phyloP scores from a whole-genome alignment of 1,140 invertebrate species.

The Andrena cerasifolii region DNA sequence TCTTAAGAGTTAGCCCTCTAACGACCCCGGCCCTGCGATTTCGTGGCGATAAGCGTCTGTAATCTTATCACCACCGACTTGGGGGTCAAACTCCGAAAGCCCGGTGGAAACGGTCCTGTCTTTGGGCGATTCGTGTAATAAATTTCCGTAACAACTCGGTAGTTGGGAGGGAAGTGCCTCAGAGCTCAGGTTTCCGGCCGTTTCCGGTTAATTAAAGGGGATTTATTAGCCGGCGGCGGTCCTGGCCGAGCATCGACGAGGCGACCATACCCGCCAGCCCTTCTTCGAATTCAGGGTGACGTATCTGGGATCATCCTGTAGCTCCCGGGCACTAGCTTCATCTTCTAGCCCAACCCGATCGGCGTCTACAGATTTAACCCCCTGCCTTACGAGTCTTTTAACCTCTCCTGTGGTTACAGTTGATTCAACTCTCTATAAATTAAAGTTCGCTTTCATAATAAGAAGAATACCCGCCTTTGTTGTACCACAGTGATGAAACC shows the following conservation, averaged over 20 bases:
- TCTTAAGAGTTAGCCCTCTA: not conserved
- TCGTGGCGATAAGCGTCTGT: too few relatives aligned
- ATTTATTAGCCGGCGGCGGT: slow-evolving; percentile 39
- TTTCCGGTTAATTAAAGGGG: slow-evolving; percentile 46
- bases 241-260: not conserved
- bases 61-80: slow-evolving; percentile 31
- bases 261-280: not conserved
- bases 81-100: not conserved
- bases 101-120: slow-evolving; percentile 20
- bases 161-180: slow-evolving; percentile 24
- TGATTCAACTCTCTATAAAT: too few relatives aligned
- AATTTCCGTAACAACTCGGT: slow-evolving; percentile 43
- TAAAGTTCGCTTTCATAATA: too few relatives aligned
- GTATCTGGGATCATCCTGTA: not conserved
- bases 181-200: slow-evolving; percentile 12
- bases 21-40: not conserved
- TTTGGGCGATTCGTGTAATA: slow-evolving; percentile 47
- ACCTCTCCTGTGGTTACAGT: too few relatives aligned
- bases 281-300: not conserved
- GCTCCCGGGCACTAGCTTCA: not conserved
- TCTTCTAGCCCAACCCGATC: not conserved
- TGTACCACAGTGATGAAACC: too few relatives aligned
- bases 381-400: too few relatives aligned
- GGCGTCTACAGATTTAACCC: too few relatives aligned
- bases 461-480: too few relatives aligned